Evolutionary conservation across 1,140 invertebrate genomes (phyloP).

Genomic region (Manduca sexta): DNA sequence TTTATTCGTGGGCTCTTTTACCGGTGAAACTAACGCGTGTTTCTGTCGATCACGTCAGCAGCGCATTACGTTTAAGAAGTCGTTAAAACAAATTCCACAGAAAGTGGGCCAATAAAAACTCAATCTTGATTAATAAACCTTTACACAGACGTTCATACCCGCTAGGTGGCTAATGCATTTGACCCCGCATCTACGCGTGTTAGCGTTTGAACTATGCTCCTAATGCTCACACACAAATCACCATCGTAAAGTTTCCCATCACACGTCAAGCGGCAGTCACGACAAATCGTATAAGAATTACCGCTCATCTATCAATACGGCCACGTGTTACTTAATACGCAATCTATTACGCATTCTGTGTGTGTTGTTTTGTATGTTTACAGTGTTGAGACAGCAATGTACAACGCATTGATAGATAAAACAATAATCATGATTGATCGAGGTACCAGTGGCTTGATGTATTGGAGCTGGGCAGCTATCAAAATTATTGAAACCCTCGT

Average conservation of each 20-base stretch:
- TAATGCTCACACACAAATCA: conserved; percentile 64
- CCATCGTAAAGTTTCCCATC: conserved; percentile 54
- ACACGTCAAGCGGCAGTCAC: conserved; percentile 59
- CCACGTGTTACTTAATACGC: conserved; percentile 21
- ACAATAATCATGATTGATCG: conserved; percentile 30
- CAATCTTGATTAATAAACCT: conserved; percentile 54
- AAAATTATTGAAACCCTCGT: conserved; percentile 55
- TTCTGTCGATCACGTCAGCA: too few relatives aligned
- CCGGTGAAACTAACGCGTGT: too few relatives aligned
- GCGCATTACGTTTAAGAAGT: not conserved
- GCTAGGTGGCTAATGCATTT: conserved; percentile 70
- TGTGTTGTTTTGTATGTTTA: not conserved
- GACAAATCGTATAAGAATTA: conserved; percentile 66
- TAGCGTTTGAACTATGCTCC: conserved; percentile 65
- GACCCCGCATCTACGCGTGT: conserved; percentile 56
- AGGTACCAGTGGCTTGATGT: conserved; percentile 39
- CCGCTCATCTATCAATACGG: conserved; percentile 45
- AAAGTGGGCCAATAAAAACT: conserved; percentile 17
- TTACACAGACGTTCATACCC: conserved; percentile 37
- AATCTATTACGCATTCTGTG: conserved; percentile 34
- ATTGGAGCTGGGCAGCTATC: conserved; percentile 50
- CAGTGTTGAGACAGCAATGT: conserved; percentile 26
- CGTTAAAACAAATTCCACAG: conserved; percentile 10
- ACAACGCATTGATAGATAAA: conserved; percentile 17
- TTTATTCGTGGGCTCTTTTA: too few relatives aligned